phyloP scores from a whole-genome alignment of 2,113 vertebrate species.

The Hiodon alosoides region DNA sequence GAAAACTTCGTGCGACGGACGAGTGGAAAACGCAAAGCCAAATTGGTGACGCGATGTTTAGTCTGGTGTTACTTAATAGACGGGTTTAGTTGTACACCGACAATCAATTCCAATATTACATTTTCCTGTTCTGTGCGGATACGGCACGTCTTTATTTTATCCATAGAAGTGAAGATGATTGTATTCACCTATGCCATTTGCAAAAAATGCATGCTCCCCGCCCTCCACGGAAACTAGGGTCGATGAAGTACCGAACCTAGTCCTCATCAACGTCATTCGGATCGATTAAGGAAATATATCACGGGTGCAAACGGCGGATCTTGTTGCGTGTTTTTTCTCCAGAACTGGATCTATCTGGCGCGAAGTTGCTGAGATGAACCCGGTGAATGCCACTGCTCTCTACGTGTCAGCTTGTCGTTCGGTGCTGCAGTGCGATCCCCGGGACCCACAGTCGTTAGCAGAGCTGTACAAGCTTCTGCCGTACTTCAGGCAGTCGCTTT shows the following conservation, averaged over 20 bases:
- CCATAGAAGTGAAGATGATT: slow-evolving; percentile 2
- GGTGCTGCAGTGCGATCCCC: slow-evolving; percentile 90
- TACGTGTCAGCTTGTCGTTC: slow-evolving; percentile 94
- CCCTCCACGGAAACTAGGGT: slow-evolving; percentile 33
- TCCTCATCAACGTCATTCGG: slow-evolving; percentile 6
- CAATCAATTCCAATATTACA: neutral
- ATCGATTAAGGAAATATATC: slow-evolving; percentile 15
- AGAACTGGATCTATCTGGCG: slow-evolving; percentile 56
- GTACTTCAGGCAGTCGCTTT: slow-evolving; percentile 88
- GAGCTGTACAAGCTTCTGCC: slow-evolving; percentile 88
- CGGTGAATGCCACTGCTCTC: slow-evolving; percentile 86
- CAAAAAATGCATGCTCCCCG: slow-evolving; percentile 38
- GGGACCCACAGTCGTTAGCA: slow-evolving; percentile 76
- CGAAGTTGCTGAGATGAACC: slow-evolving; percentile 85
- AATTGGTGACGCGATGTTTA: slow-evolving; percentile 38
- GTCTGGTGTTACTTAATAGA: slow-evolving; percentile 27
- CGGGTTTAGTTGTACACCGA: slow-evolving; percentile 2
- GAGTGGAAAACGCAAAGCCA: slow-evolving; percentile 43
- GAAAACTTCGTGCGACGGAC: slow-evolving; percentile 44
- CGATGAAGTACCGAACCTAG: slow-evolving; percentile 21
- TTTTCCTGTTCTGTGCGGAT: neutral
- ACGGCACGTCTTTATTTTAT: neutral
- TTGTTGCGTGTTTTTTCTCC: slow-evolving; percentile 38
- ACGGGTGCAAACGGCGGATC: slow-evolving; percentile 11
- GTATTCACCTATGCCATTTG: slow-evolving; percentile 41